Conservation (phyloP, 2,888 invertebrate genomes). For the Idaea dimidiata region DNA sequence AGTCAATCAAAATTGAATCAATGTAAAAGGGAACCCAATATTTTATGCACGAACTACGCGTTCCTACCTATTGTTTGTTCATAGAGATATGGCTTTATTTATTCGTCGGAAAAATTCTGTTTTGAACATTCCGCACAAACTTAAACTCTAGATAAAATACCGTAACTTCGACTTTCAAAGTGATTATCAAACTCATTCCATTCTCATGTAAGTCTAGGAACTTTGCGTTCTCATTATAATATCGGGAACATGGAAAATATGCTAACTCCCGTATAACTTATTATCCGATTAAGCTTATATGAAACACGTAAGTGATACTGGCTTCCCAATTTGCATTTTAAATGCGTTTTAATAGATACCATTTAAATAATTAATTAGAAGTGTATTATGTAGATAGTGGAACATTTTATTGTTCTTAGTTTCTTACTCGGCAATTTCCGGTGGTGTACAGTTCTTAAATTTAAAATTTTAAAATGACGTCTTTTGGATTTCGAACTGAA, state of each 20-base stretch:
- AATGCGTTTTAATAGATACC: slow-evolving; percentile 20
- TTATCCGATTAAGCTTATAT: slow-evolving; percentile 51
- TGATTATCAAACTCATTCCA: slow-evolving; percentile 48
- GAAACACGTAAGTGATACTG: slow-evolving; percentile 36
- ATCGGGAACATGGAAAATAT: slow-evolving; percentile 56
- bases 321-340: slow-evolving; percentile 34
- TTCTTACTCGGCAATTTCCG: too few relatives aligned
- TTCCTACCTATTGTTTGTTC: neutral
- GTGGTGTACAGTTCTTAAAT: too few relatives aligned
- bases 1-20: neutral
- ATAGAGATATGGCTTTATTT: neutral
- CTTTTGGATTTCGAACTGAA: too few relatives aligned
- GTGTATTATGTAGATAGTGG: neutral
- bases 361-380: neutral
- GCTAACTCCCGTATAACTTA: slow-evolving; percentile 53
- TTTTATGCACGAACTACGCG: neutral
- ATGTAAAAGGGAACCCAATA: neutral
- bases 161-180: slow-evolving; percentile 36
- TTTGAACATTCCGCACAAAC: neutral
- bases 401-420: too few relatives aligned
- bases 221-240: slow-evolving; percentile 59
- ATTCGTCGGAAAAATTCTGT: neutral
- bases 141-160: slow-evolving; percentile 3
- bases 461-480: too few relatives aligned
- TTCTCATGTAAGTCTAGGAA: slow-evolving; percentile 52